Evolutionary conservation across 2,797 vertebrate species (phyloP), one percentile per base, ranked within the genome.

Genomic region (Esox masquinongy): DNA sequence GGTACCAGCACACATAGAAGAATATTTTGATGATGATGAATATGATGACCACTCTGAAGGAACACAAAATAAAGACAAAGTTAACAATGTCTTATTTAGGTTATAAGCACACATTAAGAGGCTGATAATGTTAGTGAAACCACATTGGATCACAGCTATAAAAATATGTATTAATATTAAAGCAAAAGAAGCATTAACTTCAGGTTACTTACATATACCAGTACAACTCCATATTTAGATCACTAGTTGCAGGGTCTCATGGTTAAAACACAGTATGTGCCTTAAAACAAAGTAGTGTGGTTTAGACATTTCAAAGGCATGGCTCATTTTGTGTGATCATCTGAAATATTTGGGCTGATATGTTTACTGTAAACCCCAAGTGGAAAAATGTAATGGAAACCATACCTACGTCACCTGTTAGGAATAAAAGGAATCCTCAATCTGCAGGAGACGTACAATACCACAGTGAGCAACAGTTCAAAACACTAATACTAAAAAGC

Each of bases 1-100:
- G 94, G 74, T 96, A 96, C 95, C 95, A 96, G 91, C 95, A 96
- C 70, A 96, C 94, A 74, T 96, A 96, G 89, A 96, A 96, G 87
- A 95, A 95, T 78, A 96, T 95, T 90, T 96, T 96, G 82, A 95
- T 93, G 80, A 95, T 93, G 83, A 96, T 95, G 88, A 95, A 96
- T 84, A 95, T 91, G 70, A 96, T 95, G 61, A 96, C 95, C 73
- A 96, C 95, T 93, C 95, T 96, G 84, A 63, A 59, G 71, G 76
- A 5, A 31, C 61, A 26, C 69, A 17, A 34, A 19, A 56, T 29
- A 43, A 1, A 29, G 16, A 0, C 22, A 26, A 17, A 12, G 43
- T n/a, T 26, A 36, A 1, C 43, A 0, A 11, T 3, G 11, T 68
- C 16, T 22, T 49, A 50, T n/a, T 70, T 69, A 15, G 5, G 14